A percentile compares a stretch with the other conserved stretches of the same genome.
These are phyloP conservation scores for Heliangelus exortis DNA, from an alignment of 2,797 vertebrate species.

Conservation along the genomic window DNA sequence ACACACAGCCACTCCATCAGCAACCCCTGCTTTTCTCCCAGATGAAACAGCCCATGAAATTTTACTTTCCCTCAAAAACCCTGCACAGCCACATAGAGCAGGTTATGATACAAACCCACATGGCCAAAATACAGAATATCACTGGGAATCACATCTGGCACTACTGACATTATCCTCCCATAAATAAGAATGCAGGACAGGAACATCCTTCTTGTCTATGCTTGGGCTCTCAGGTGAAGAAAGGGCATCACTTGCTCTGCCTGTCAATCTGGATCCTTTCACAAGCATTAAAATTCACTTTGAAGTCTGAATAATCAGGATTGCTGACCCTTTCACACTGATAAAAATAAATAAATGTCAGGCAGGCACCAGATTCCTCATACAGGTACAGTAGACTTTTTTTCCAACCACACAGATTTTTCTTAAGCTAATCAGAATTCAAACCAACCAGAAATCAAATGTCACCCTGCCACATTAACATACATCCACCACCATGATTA, in stretches of 20 bases:
- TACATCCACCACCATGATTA: conserved; percentile 65
- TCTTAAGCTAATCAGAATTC: conserved; percentile 56
- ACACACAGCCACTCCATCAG: conserved; percentile 10
- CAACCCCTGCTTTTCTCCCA: neutral
- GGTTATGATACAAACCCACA: neutral
- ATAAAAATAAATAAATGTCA: conserved; percentile 55
- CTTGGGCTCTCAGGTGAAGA: neutral
- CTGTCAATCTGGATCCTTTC: conserved; percentile 29
- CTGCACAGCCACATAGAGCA: neutral
- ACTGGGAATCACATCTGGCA: neutral
- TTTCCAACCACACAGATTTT: conserved; percentile 1
- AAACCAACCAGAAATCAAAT: conserved; percentile 61
- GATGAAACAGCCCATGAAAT: conserved; percentile 24
- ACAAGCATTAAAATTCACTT: conserved; percentile 42
- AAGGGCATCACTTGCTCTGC: neutral
- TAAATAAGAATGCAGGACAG: conserved; percentile 8
- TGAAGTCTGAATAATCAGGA: conserved; percentile 42
- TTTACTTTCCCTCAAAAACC: conserved; percentile 1
- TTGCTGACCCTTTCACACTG: conserved; percentile 35
- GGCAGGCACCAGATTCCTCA: conserved; percentile 21
- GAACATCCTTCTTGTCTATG: neutral
- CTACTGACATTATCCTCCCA: neutral
- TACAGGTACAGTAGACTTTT: conserved; percentile 15
- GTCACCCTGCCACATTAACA: conserved; percentile 67
- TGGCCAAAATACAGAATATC: neutral